Evolutionary conservation across 2,797 vertebrate genomes (phyloP).

Genomic region (Gymnothorax reevesii): DNA sequence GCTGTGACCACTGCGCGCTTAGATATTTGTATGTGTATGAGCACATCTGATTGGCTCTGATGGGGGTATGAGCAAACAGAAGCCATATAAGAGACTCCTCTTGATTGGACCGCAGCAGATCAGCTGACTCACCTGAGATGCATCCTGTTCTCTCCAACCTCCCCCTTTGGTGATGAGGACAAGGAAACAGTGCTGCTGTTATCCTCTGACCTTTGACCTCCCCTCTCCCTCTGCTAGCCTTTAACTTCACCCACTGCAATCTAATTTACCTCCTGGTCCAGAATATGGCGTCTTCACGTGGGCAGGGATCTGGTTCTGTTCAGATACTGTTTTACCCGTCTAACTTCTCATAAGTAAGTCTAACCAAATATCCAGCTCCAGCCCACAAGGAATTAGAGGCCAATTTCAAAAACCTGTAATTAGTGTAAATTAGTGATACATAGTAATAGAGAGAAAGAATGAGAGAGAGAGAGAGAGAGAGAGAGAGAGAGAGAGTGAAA

Average conservation of each 20-base stretch:
- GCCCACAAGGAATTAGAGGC: not conserved
- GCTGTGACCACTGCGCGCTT: not conserved
- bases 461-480: not conserved
- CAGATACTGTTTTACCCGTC: not conserved
- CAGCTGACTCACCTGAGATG: slow-evolving; percentile 5
- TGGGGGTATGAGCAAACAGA: not conserved
- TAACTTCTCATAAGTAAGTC: not conserved
- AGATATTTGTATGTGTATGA: not conserved
- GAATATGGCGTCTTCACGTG: not conserved
- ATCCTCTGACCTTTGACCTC: not conserved
- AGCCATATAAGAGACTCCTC: not conserved
- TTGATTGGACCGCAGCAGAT: not conserved
- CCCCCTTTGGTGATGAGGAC: not conserved
- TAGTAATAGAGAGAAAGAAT: not conserved
- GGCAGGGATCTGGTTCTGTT: not conserved
- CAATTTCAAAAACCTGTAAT: slow-evolving; percentile 1
- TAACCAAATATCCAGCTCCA: not conserved
- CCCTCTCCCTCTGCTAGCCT: not conserved
- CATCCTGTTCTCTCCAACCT: not conserved
- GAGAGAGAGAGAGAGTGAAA: not conserved
- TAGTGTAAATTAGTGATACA: not conserved
- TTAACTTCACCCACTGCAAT: not conserved
- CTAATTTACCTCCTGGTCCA: not conserved
- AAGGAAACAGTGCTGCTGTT: not conserved
- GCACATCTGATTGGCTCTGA: not conserved